Evolutionary conservation across 2,888 invertebrate genomes (phyloP), one percentile per base, ranked within the genome.

Genomic region (Eupithecia vulgata): DNA sequence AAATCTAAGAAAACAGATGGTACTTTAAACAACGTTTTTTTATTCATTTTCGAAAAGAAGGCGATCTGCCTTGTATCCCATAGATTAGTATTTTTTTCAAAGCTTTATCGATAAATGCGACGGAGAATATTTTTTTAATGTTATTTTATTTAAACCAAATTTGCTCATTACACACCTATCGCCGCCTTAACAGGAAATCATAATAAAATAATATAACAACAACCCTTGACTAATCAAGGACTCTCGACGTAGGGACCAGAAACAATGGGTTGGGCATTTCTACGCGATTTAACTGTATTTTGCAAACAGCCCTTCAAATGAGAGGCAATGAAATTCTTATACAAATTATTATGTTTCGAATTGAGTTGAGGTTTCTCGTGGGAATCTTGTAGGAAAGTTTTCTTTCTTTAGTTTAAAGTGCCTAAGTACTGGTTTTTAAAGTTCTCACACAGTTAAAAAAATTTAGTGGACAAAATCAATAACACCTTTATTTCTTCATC

Each of bases 241-340:
- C 76, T 72, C 78, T 73, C 64, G 45, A 77, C 78, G 73, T 74
- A 81, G 80, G 85, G 75, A 81, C 84, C 79, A 78, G 85, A 91
- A 88, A 91, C 91, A 92, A 93, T 89, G 86, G 88, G 84, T 83
- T 84, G 81, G 79, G 82, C 82, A 75, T 83, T 86, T 85, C 86
- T 84, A 86, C 86, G 87, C 86, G 84, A 89, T 91, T 93, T 88
- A 89, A 85, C 85, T 84, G 87, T 92, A 92, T 93, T 93, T 93
- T 91, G 92, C 87, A 93, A 93, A 93, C 93, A 93, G 84, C 89
- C 80, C 91, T 89, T 80, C 73, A 82, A 78, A 35, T 83, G 84
- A 91, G 88, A 80, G 83, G 83, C 81, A 80, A 84, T 86, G 76
- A 80, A 84, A 87, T 85, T 88, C 86, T 87, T 88, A 85, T 84